These are phyloP conservation scores for Tapera naevia DNA, from an alignment of 2,797 vertebrate species.

Conservation along the genomic window DNA sequence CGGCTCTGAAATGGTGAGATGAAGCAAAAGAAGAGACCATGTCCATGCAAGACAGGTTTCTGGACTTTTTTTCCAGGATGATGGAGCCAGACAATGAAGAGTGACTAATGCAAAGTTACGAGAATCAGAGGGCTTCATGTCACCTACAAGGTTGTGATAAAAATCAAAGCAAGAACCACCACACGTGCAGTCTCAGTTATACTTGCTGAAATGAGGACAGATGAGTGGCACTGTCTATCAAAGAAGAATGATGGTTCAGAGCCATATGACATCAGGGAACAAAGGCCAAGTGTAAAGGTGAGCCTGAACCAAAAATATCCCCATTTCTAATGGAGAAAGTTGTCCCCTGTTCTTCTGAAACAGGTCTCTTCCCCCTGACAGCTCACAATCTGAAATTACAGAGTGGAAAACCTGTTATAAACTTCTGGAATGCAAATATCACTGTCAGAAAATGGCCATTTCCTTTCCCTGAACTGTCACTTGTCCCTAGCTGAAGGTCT, in stretches of 20 bases:
- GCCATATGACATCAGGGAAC: background rate
- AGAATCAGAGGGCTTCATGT: background rate
- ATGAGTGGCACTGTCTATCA: background rate
- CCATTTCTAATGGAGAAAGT: background rate
- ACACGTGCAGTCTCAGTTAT: rapidly evolving
- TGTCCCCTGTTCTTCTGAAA: background rate
- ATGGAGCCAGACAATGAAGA: background rate
- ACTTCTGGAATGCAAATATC: background rate
- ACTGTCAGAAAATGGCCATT: background rate
- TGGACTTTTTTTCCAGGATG: background rate
- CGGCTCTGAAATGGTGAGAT: background rate
- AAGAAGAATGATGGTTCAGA: background rate
- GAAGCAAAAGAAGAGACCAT: background rate
- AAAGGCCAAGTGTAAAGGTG: background rate
- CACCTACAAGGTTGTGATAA: background rate
- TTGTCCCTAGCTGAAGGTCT: background rate
- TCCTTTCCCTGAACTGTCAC: background rate
- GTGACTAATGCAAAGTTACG: background rate
- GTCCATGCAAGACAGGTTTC: background rate
- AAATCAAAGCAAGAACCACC: background rate
- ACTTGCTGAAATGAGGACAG: background rate
- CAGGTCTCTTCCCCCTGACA: background rate
- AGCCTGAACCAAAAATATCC: background rate
- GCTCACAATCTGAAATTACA: background rate
- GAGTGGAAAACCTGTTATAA: background rate